Evolutionary conservation across 2,797 vertebrate genomes (phyloP).

Genomic region (Amblyopsis hoosieri): DNA sequence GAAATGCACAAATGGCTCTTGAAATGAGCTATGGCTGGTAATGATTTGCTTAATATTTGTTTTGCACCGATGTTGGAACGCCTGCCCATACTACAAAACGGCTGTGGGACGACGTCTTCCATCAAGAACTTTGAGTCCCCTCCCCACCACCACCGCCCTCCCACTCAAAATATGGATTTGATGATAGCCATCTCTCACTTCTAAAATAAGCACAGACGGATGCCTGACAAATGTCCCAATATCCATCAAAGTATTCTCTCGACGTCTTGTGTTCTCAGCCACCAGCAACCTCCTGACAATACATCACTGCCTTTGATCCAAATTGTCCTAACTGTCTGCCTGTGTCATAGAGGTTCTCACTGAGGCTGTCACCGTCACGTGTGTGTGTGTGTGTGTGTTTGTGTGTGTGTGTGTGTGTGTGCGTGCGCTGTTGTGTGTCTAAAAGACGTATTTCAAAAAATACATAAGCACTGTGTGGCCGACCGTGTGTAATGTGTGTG

Average conservation of each 20-base stretch:
- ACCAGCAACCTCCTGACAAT: constrained; percentile 53
- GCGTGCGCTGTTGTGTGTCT: constrained; percentile 4
- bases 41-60: constrained; percentile 61
- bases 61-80: constrained; percentile 10
- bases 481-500: constrained; percentile 11
- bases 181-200: constrained; percentile 69
- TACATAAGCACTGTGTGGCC: constrained; percentile 2
- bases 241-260: constrained; percentile 66
- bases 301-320: constrained; percentile 67
- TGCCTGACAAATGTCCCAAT: constrained; percentile 72
- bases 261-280: constrained; percentile 55
- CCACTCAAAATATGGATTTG: constrained; percentile 64
- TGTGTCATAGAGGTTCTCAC: constrained; percentile 55
- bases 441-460: not conserved
- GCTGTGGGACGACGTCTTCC: constrained; percentile 51
- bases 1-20: constrained; percentile 61
- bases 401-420: constrained; percentile 1
- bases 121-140: constrained; percentile 42
- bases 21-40: constrained; percentile 53
- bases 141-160: constrained; percentile 23
- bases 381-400: constrained; percentile 12
- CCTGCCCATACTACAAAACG: constrained; percentile 16
- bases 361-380: constrained; percentile 34
- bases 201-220: constrained; percentile 72
- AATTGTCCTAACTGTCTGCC: constrained; percentile 60